Evolutionary conservation across 2,113 vertebrate species (phyloP), one percentile per base, ranked within the genome.

Genomic region (Mandrillus leucophaeus): DNA sequence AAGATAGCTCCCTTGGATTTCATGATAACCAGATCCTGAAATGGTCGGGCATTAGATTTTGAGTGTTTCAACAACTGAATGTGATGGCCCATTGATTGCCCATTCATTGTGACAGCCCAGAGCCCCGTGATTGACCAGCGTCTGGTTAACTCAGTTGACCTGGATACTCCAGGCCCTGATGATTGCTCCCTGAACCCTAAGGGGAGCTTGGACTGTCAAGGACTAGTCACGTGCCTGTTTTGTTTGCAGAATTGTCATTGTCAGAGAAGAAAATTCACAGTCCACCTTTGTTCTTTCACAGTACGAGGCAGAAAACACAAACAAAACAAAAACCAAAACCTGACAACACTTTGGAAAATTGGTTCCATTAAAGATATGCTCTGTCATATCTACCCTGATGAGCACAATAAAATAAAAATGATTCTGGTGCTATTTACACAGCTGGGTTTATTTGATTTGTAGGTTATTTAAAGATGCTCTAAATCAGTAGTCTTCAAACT

Each of bases 101-200:
- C 59, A 83, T 68, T 96, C 93, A 59, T 76, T 96, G 80, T 92
- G 95, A 96, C 90, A 96, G 59, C 55, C 55, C 88, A 81, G 87
- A 92, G 83, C 61, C 45, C 52, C 8, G 3, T 55, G 87, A 95
- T 55, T 92, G 95, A 94, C 95, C 80, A 73, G 75, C 0, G 0
- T 93, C 87, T 93, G 90, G 88, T 88, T 95, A 76, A 95, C 87
- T 96, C 79, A 59, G 75, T 82, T 96, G 95, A 95, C 90, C 87
- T 95, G 92, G 75, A 96, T 84, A 45, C 83, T 70, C 23, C 30
- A 81, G 52, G 87, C 35, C 43, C 59, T 30, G 45, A 18, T 59
- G 75, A 59, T 95, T 87, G 87, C 93, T 95, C 87, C 59, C 75
- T 95, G 96, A 96, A 85, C 92, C 76, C 78, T 80, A 66, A 96